Evolutionary conservation across 1,140 invertebrate genomes (phyloP).

Genomic region (Cotesia typhae): DNA sequence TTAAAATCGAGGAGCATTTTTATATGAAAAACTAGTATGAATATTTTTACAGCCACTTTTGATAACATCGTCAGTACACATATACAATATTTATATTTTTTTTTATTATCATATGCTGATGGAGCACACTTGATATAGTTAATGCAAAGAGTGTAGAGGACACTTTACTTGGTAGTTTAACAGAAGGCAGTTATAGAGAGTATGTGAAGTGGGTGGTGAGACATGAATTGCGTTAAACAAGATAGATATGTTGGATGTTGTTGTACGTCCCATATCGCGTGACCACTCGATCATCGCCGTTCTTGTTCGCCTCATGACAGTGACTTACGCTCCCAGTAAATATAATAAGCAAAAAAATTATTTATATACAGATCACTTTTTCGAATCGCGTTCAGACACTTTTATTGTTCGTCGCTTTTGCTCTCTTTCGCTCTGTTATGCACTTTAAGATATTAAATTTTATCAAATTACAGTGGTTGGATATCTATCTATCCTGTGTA

Average conservation of each 20-base stretch:
- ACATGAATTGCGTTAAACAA: too few relatives aligned
- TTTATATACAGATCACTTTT: not conserved
- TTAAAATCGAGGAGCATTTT: too few relatives aligned
- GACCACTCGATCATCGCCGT: slow-evolving; percentile 60
- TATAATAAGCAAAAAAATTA: slow-evolving; percentile 5
- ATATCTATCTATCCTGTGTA: too few relatives aligned
- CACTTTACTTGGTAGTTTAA: slow-evolving; percentile 10
- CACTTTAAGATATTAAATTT: too few relatives aligned
- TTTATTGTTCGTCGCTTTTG: not conserved
- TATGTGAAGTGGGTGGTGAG: slow-evolving; percentile 11
- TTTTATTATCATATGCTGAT: too few relatives aligned
- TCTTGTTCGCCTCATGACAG: slow-evolving; percentile 40
- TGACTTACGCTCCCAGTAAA: slow-evolving; percentile 53
- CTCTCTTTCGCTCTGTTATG: not conserved
- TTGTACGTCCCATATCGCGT: slow-evolving; percentile 50
- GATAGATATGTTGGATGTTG: slow-evolving; percentile 50
- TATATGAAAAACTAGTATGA: too few relatives aligned
- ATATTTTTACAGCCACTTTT: too few relatives aligned
- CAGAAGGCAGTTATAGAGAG: slow-evolving; percentile 12
- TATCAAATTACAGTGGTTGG: too few relatives aligned
- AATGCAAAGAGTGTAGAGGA: slow-evolving; percentile 11
- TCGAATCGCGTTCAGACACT: not conserved
- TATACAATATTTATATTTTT: too few relatives aligned
- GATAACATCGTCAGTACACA: too few relatives aligned
- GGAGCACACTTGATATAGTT: too few relatives aligned